Evolutionary conservation across 2,888 invertebrate species (phyloP).

Genomic region (Scotopteryx bipunctaria): DNA sequence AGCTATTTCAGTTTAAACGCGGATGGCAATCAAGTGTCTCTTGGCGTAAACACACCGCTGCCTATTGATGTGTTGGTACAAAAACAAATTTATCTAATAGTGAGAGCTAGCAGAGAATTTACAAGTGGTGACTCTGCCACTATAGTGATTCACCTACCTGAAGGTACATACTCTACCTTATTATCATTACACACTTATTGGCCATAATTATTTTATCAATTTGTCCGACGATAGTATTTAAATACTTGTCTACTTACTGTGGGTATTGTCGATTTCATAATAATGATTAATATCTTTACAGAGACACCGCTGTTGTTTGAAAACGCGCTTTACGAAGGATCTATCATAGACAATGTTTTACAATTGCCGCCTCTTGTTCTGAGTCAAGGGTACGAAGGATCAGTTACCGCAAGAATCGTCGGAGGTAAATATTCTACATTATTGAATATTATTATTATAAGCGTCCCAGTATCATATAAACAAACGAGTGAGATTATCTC

Average conservation of each 20-base stretch:
- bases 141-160: conserved; percentile 62
- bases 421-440: too few species aligned
- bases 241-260: background rate
- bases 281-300: conserved; percentile 41
- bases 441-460: background rate
- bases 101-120: conserved; percentile 59
- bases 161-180: conserved; percentile 52
- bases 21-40: conserved; percentile 45
- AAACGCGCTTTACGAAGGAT: conserved; percentile 53
- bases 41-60: conserved; percentile 49
- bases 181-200: background rate
- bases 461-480: background rate
- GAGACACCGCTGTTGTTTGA: conserved; percentile 55
- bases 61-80: conserved; percentile 43
- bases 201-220: background rate
- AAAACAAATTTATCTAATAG: conserved; percentile 54
- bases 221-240: too few species aligned
- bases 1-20: conserved; percentile 46
- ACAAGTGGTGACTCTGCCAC: conserved; percentile 66
- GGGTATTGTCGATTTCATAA: background rate
- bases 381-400: conserved; percentile 52
- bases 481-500: background rate
- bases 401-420: conserved; percentile 40
- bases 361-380: conserved; percentile 46
- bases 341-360: conserved; percentile 53